A percentile compares a stretch with the other conserved stretches of the same genome.
Evolutionary conservation across 2,113 vertebrate species (phyloP).

Genomic region (Acanthisitta chloris): DNA sequence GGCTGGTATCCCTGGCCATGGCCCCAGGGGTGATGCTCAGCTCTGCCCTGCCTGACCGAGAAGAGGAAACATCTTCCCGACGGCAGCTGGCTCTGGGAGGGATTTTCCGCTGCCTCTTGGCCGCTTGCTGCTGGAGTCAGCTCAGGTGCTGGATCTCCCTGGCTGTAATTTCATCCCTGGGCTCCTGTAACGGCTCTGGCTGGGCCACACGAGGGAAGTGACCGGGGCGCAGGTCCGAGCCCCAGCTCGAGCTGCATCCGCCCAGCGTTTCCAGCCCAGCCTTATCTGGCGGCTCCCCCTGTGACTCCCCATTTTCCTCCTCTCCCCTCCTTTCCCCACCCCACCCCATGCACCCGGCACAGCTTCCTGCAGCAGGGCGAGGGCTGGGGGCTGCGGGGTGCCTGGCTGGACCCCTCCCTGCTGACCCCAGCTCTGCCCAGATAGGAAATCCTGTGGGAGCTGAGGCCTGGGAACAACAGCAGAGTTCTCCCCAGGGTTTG

Average conservation of each 20-base stretch:
- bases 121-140: not conserved
- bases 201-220: constrained; percentile 12
- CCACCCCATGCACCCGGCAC: not conserved
- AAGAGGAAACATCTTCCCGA: not conserved
- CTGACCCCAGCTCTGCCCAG: not conserved
- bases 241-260: constrained; percentile 21
- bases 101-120: constrained; percentile 23
- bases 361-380: constrained; percentile 34
- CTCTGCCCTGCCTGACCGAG: not conserved
- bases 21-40: not conserved
- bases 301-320: constrained; percentile 17
- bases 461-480: not conserved
- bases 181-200: not conserved
- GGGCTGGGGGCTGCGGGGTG: constrained; percentile 20
- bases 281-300: not conserved
- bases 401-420: not conserved
- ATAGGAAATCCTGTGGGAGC: constrained; percentile 48
- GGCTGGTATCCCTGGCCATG: fast-evolving
- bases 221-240: not conserved
- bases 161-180: constrained; percentile 12
- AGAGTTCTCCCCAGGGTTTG: not conserved
- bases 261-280: not conserved
- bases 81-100: not conserved
- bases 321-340: constrained; percentile 2
- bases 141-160: constrained; percentile 24